Conservation (phyloP, 2,888 invertebrate species). For the Cryptops parisi region DNA sequence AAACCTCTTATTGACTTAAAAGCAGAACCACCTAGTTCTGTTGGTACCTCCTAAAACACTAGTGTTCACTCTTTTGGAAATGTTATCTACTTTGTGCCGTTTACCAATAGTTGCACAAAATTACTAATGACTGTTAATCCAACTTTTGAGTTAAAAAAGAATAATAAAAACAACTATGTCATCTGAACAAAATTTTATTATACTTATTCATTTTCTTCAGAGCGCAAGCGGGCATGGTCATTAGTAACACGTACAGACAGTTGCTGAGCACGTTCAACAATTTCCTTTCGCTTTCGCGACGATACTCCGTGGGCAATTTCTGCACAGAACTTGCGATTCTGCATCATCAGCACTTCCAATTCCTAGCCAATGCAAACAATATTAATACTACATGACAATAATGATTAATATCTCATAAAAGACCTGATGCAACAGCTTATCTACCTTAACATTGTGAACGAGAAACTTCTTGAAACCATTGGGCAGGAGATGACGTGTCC, state of each 20-base stretch:
- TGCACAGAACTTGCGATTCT: slow-evolving; percentile 91
- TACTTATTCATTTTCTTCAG: slow-evolving; percentile 94
- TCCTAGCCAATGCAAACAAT: slow-evolving; percentile 43
- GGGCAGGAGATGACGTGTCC: slow-evolving; percentile 91
- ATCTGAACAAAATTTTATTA: not conserved
- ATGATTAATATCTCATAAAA: too few species aligned
- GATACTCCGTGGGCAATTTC: slow-evolving; percentile 97
- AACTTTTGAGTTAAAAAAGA: too few species aligned
- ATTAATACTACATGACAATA: too few species aligned
- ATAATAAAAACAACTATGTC: too few species aligned
- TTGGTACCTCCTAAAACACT: too few species aligned
- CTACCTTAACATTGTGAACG: slow-evolving; percentile 68
- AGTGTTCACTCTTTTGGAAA: too few species aligned
- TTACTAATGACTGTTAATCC: too few species aligned
- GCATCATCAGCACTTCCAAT: slow-evolving; percentile 96
- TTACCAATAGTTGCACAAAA: too few species aligned
- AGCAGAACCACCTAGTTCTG: too few species aligned
- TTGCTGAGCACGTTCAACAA: slow-evolving; percentile 94
- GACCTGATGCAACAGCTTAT: too few species aligned
- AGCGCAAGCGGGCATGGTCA: slow-evolving; percentile 86
- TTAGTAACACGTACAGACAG: slow-evolving; percentile 91
- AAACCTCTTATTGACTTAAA: too few species aligned
- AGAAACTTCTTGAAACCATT: slow-evolving; percentile 95
- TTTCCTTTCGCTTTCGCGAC: slow-evolving; percentile 89
- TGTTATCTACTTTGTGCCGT: too few species aligned